These are phyloP conservation scores for Hirtodrosophila duncani DNA, from an alignment of 2,888 invertebrate species.

Conservation along the genomic window DNA sequence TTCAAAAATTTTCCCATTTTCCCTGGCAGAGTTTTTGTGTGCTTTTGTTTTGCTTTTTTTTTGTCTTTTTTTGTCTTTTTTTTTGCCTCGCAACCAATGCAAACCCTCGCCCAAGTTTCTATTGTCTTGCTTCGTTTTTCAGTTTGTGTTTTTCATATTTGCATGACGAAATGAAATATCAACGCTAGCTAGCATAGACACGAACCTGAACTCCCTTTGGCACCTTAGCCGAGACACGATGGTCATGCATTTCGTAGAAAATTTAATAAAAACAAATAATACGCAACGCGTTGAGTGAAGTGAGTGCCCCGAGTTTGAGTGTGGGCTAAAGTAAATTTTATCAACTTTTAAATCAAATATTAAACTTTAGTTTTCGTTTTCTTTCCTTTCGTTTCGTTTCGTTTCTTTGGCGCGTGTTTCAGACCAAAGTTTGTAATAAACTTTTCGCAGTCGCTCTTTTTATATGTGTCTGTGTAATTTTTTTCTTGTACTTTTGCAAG, in stretches of 20 bases:
- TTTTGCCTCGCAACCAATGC: slow-evolving; percentile 38
- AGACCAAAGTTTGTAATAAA: slow-evolving; percentile 65
- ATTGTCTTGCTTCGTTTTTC: slow-evolving; percentile 9
- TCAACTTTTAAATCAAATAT: slow-evolving; percentile 72
- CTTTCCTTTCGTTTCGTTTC: slow-evolving; percentile 15
- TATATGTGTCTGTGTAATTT: slow-evolving; percentile 17
- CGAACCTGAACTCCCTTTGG: slow-evolving; percentile 9
- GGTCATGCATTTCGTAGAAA: slow-evolving; percentile 60
- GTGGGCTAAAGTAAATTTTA: slow-evolving; percentile 66
- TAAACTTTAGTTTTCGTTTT: slow-evolving; percentile 58
- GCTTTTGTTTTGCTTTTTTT: slow-evolving; percentile 10
- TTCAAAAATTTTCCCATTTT: slow-evolving; percentile 48
- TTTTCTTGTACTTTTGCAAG: slow-evolving; percentile 33
- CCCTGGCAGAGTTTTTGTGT: slow-evolving; percentile 15
- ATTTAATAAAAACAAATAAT: slow-evolving; percentile 59
- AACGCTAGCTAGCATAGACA: slow-evolving; percentile 45
- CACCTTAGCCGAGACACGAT: slow-evolving; percentile 31
- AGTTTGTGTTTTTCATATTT: slow-evolving; percentile 66
- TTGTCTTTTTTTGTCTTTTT: not conserved
- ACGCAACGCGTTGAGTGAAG: slow-evolving; percentile 38
- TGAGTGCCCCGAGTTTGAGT: slow-evolving; percentile 33
- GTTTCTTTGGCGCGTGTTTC: slow-evolving; percentile 43
- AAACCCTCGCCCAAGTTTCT: slow-evolving; percentile 14
- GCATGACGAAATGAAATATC: slow-evolving; percentile 67
- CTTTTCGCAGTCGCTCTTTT: slow-evolving; percentile 41